Conservation (phyloP, 2,797 vertebrate species). For the Dipus sagitta region DNA sequence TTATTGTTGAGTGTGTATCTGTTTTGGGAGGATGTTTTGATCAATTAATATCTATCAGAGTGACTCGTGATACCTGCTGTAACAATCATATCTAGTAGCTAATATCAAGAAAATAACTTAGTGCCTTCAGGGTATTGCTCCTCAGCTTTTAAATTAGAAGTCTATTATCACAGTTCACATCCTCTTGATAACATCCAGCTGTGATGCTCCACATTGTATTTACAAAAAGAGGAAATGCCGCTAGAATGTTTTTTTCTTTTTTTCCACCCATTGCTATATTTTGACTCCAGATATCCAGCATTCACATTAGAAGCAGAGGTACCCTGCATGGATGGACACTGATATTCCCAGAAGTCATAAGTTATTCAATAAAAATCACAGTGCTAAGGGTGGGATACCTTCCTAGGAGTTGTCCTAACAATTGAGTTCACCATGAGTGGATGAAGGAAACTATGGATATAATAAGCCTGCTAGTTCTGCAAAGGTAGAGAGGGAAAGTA, state of each 20-base stretch:
- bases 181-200: too few relatives aligned
- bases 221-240: background rate
- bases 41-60: background rate
- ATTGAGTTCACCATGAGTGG: background rate
- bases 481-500: background rate
- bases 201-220: too few relatives aligned
- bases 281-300: background rate
- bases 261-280: background rate
- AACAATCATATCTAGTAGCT: background rate
- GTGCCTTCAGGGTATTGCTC: background rate
- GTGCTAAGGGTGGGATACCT: too few relatives aligned
- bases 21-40: background rate
- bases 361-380: too few relatives aligned
- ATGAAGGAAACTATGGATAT: background rate
- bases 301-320: background rate
- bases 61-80: constrained; percentile 7
- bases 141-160: background rate
- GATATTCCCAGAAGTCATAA: too few relatives aligned
- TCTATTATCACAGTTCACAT: background rate
- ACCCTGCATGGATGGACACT: too few relatives aligned
- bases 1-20: background rate
- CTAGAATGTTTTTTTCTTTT: background rate
- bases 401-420: background rate
- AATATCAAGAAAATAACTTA: background rate
- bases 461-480: background rate